Evolutionary conservation across 2,888 invertebrate species (phyloP).

Genomic region (Sturmia bella): DNA sequence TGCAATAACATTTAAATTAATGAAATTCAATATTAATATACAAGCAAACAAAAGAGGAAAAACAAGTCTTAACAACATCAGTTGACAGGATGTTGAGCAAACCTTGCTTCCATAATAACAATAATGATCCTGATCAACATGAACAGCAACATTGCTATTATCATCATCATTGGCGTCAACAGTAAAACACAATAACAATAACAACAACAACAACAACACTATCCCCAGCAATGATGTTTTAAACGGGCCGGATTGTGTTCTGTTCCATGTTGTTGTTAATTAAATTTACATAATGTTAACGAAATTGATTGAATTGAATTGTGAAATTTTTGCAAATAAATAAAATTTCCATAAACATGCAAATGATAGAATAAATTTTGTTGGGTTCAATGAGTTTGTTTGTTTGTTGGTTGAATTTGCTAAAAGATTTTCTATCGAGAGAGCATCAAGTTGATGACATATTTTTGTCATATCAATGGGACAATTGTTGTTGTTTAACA

Average conservation of each 20-base stretch:
- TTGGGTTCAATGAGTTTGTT: slow-evolving; percentile 5
- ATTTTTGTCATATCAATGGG: slow-evolving; percentile 42
- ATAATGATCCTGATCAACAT: slow-evolving; percentile 54
- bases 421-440: background rate
- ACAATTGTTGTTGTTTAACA: slow-evolving; percentile 38
- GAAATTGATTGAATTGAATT: slow-evolving; percentile 66
- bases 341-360: slow-evolving; percentile 64
- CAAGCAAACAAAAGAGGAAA: too few relatives aligned
- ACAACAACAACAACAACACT: slow-evolving; percentile 3
- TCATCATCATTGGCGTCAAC: background rate
- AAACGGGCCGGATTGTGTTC: background rate
- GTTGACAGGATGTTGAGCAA: background rate
- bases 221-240: slow-evolving; percentile 18
- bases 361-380: slow-evolving; percentile 46
- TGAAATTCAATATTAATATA: slow-evolving; percentile 35
- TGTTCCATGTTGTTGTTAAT: slow-evolving; percentile 58
- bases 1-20: slow-evolving; percentile 15
- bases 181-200: too few relatives aligned
- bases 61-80: background rate
- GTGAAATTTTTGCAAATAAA: slow-evolving; percentile 66
- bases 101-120: background rate
- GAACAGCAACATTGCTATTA: slow-evolving; percentile 35
- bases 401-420: background rate
- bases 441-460: slow-evolving; percentile 40
- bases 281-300: slow-evolving; percentile 69